Evolutionary conservation across 2,113 vertebrate species (phyloP), one percentile per base, ranked within the genome.

Genomic region (Myrmecophaga tridactyla): DNA sequence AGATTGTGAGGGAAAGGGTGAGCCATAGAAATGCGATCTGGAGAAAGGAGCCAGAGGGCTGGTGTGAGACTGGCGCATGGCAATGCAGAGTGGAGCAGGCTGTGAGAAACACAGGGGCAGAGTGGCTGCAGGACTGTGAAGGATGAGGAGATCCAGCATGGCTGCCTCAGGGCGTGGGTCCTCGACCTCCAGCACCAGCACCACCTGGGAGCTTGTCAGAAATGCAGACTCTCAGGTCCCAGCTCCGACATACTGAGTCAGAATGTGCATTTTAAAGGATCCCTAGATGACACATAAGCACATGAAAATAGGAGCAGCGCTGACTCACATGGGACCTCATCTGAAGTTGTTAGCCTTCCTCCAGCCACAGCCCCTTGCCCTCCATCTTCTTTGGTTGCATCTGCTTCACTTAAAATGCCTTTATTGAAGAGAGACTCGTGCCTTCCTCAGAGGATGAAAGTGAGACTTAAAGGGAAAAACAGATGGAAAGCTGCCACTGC

Each of bases 251-350:
- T 1, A 4, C 60, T 1, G 51, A 58, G 25, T 8, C 18, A 75
- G 89, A 63, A 18, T 0, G 63, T 70, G 58, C 15, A 39, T 83
- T 75, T 67, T 51, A 41, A 60, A 69, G 46, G 20, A 21, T 46
- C 23, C 20, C 23, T 31, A 4, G 34, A 67, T 15, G 25, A 27
- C 17, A 7, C 7, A 15, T 0, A 2, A 3, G 2, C 67, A 34
- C 7, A 1, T 43, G 75, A 34, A 15, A 14, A 13, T 31, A 23
- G 9, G 27, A 43, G 39, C 23, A 58, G 51, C 65, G 9, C 69
- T 12, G 17, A 18, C 31, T 23, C 4, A 7, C 21, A n/a, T 5
- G 3, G 6, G n/a, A n/a, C 34, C 6, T 27, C 46, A 1, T 23
- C 41, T 7, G 51, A 23, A 17, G 31, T 58, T 48, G 39, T n/a